Evolutionary conservation across 2,797 vertebrate genomes (phyloP).

Genomic region (Lerista edwardsae): DNA sequence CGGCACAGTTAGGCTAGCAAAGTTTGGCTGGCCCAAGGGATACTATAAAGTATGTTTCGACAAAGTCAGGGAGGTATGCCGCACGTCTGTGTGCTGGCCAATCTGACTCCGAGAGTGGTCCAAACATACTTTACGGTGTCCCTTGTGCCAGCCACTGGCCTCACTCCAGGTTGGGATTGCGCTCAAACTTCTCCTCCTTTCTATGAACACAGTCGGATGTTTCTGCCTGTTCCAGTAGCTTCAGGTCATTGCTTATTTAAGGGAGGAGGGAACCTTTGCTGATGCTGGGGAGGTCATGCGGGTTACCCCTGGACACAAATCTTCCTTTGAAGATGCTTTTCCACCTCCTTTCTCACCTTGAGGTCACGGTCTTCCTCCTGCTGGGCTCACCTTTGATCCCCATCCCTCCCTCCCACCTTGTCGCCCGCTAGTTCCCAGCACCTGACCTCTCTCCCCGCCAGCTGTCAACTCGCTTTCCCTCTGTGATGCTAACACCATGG

Average conservation of each 20-base stretch:
- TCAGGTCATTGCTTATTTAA: neutral
- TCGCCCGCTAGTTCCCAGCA: conserved; percentile 35
- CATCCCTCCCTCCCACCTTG: conserved; percentile 16
- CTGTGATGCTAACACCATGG: neutral
- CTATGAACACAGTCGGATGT: fast-evolving
- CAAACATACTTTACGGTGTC: too few species aligned
- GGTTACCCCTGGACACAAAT: neutral
- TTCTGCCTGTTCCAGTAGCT: neutral
- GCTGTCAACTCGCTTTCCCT: conserved; percentile 31
- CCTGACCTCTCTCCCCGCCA: conserved; percentile 49
- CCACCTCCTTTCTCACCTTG: neutral
- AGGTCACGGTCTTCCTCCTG: conserved; percentile 13
- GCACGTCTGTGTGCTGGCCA: too few species aligned
- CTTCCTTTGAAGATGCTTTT: neutral
- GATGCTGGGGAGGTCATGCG: conserved; percentile 15
- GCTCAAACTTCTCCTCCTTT: neutral
- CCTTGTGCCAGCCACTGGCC: too few species aligned
- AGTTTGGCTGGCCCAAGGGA: too few species aligned
- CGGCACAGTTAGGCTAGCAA: too few species aligned
- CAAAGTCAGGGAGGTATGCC: too few species aligned
- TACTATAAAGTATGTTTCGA: too few species aligned
- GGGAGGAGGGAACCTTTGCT: neutral
- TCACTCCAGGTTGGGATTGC: too few species aligned
- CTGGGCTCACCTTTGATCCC: conserved; percentile 43
- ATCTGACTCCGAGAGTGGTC: too few species aligned